Conservation (phyloP, 2,113 vertebrate genomes). For the Paedocypris sp. region DNA sequence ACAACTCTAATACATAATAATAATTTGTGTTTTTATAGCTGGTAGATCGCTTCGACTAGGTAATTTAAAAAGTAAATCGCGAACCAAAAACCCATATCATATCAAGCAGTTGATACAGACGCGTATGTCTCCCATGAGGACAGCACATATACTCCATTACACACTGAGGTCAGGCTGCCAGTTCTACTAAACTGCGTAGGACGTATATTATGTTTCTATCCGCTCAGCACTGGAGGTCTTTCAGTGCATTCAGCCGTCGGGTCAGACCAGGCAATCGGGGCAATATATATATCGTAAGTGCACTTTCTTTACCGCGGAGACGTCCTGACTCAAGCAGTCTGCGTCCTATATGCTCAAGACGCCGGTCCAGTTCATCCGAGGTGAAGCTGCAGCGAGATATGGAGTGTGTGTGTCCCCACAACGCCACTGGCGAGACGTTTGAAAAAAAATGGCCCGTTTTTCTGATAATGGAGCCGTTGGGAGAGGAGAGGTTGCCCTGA, state of each 20-base stretch:
- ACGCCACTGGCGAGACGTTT: too few relatives aligned
- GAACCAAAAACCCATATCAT: too few relatives aligned
- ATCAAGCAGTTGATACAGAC: not conserved
- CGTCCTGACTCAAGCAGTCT: not conserved
- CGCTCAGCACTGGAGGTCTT: slow-evolving; percentile 1
- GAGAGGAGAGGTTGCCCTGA: slow-evolving; percentile 42
- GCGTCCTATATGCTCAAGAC: not conserved
- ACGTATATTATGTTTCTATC: slow-evolving; percentile 8
- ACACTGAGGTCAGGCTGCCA: slow-evolving; percentile 5
- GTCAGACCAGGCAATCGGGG: slow-evolving; percentile 11
- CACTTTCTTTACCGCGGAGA: slow-evolving; percentile 7
- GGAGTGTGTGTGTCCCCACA: not conserved
- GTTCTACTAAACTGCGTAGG: slow-evolving; percentile 14
- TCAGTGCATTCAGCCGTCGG: slow-evolving; percentile 5
- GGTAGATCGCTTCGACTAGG: too few relatives aligned
- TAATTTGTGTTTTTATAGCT: too few relatives aligned
- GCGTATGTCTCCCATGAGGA: not conserved
- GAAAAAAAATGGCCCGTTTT: too few relatives aligned
- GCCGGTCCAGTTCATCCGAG: not conserved
- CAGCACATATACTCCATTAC: not conserved
- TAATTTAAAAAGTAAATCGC: too few relatives aligned
- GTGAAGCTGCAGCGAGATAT: not conserved
- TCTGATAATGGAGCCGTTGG: slow-evolving; percentile 10
- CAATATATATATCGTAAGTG: not conserved
- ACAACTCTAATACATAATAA: too few relatives aligned